Evolutionary conservation across 2,888 invertebrate species (phyloP).

Genomic region (Anticlea derivata): DNA sequence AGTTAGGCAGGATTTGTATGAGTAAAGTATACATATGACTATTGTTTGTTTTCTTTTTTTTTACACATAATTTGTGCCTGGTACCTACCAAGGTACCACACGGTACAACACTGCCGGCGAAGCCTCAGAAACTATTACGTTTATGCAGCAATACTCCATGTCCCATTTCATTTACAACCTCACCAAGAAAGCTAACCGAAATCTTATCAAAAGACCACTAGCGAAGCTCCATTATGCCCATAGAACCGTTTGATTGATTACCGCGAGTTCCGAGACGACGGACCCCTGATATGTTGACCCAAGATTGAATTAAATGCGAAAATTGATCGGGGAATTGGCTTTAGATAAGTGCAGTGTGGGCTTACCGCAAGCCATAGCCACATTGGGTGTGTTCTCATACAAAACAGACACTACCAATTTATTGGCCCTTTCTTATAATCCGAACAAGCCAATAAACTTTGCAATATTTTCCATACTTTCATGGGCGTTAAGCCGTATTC

Average conservation of each 20-base stretch:
- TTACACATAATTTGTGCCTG: too few relatives aligned
- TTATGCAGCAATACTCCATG: too few relatives aligned
- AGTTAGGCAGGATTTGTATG: too few relatives aligned
- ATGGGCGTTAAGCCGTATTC: too few relatives aligned
- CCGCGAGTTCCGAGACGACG: slow-evolving; percentile 51
- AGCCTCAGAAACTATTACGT: too few relatives aligned
- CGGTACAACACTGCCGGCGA: too few relatives aligned
- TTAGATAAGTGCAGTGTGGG: slow-evolving; percentile 26
- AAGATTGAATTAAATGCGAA: slow-evolving; percentile 54
- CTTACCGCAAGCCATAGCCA: slow-evolving; percentile 12
- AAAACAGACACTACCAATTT: background rate
- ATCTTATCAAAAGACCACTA: slow-evolving; percentile 20
- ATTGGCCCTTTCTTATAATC: too few relatives aligned
- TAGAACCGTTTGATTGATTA: slow-evolving; percentile 59
- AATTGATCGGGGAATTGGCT: slow-evolving; percentile 40
- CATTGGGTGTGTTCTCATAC: background rate
- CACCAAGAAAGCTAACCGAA: slow-evolving; percentile 9
- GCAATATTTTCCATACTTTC: too few relatives aligned
- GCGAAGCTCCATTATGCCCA: slow-evolving; percentile 24
- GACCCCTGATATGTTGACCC: slow-evolving; percentile 52
- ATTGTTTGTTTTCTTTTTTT: too few relatives aligned
- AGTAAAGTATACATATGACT: too few relatives aligned
- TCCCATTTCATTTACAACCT: background rate
- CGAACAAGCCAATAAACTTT: too few relatives aligned
- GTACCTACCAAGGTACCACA: too few relatives aligned